Conservation (phyloP, 2,888 invertebrate species). For the Heterodera filipjevi region DNA sequence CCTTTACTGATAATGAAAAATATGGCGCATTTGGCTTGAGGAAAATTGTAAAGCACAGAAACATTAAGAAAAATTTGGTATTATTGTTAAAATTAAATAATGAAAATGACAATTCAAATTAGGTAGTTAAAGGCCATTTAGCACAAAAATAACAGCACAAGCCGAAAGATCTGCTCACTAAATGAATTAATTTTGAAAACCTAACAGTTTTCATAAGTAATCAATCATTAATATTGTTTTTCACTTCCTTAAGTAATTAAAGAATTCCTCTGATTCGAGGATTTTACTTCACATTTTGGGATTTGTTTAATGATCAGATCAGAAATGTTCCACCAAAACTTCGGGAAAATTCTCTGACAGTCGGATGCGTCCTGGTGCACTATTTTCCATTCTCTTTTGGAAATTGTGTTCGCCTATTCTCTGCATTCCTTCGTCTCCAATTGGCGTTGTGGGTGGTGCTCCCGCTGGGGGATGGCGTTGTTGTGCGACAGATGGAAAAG, state of each 20-base stretch:
- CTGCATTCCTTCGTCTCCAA: constrained; percentile 22
- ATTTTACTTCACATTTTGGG: not conserved
- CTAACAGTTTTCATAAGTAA: no score
- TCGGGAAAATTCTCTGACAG: constrained; percentile 30
- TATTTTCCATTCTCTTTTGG: not conserved
- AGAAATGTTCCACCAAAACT: constrained; percentile 35
- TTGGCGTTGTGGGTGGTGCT: constrained; percentile 13
- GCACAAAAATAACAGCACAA: not conserved
- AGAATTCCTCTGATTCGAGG: no score
- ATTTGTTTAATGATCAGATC: not conserved
- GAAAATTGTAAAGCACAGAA: not conserved
- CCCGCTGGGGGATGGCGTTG: not conserved
- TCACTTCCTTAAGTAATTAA: no score
- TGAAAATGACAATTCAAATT: not conserved
- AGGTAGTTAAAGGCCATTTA: not conserved
- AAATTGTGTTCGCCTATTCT: constrained; percentile 17
- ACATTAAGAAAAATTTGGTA: not conserved
- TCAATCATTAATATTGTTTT: no score
- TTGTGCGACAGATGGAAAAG: not conserved
- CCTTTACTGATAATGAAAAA: not conserved
- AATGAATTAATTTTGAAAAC: no score
- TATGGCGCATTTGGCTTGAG: not conserved
- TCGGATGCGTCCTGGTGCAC: not conserved
- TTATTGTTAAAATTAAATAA: not conserved
- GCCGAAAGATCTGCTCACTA: not conserved